Evolutionary conservation across 2,888 invertebrate genomes (phyloP), one percentile per base, ranked within the genome.

Genomic region (Rhyacophila evoluta): DNA sequence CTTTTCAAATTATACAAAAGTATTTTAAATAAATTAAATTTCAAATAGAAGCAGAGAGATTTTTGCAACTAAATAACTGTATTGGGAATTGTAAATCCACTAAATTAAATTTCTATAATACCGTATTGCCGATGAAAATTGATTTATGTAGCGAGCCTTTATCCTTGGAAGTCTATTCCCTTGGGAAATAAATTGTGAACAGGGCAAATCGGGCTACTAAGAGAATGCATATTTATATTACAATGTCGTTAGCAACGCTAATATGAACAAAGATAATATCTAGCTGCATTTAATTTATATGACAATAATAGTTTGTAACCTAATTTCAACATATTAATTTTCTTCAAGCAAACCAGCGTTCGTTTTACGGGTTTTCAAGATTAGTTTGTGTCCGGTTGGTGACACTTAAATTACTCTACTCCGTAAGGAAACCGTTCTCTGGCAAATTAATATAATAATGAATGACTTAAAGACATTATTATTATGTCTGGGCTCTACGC

Each of bases 41-140:
- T n/a, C n/a, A n/a, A n/a, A n/a, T n/a, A n/a, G n/a, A n/a, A n/a
- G n/a, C n/a, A n/a, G n/a, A n/a, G n/a, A n/a, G n/a, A n/a, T n/a
- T n/a, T n/a, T n/a, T n/a, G n/a, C n/a, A n/a, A n/a, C n/a, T 2
- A 33, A 33, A 33, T 33, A 33, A 6, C 29, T 19, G 15, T 19
- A 55, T 55, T 55, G 55, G 55, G 55, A 55, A 55, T 55, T 55
- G 55, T 25, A 55, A 55, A 55, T 55, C 55, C 10, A 10, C 55
- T 55, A 55, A 55, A 55, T 55, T 55, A 55, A 55, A 55, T 55
- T 55, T 55, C 55, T 19, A 19, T 55, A 55, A 55, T 55, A 55
- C 8, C 25, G 6, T 55, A 15, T 55, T 55, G 8, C 55, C 25
- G 8, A 55, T 55, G 55, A 55, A 55, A 55, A 19, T 55, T 55